Conservation (phyloP, 2,113 vertebrate genomes). For the Xenotilapia caudafasciata region DNA sequence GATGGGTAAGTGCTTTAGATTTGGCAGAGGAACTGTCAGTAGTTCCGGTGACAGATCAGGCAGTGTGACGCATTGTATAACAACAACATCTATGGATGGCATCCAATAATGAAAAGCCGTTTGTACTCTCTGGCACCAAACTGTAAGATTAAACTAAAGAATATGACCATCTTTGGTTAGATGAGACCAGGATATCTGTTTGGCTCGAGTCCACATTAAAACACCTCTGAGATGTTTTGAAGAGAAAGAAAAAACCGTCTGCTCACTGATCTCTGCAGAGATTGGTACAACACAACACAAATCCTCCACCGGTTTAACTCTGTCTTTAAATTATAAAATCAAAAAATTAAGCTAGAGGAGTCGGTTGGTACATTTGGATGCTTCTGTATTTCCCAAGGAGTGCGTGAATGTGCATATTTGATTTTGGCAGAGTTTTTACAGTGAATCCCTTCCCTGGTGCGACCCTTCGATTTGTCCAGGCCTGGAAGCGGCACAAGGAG, state of each 20-base stretch:
- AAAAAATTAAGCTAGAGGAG: neutral
- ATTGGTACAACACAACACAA: neutral
- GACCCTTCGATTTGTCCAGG: neutral
- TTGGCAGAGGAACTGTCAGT: neutral
- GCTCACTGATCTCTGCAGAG: neutral
- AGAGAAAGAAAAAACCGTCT: neutral
- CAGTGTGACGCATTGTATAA: neutral
- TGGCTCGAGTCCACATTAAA: neutral
- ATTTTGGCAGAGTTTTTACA: neutral
- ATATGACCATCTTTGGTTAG: neutral
- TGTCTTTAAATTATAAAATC: neutral
- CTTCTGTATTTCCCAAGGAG: neutral
- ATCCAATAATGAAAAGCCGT: neutral
- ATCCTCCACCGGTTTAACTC: neutral
- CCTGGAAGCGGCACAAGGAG: neutral
- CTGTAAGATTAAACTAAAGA: neutral
- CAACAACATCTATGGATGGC: neutral
- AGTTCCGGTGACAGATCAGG: neutral
- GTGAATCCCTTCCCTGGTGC: neutral
- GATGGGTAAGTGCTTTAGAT: neutral
- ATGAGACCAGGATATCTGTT: neutral
- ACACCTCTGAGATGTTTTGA: neutral
- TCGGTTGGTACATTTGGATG: neutral
- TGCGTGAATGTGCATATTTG: neutral
- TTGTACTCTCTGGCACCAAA: neutral